Conservation (phyloP, 92 coral and sea anemone species). For the Galaxea fascicularis region DNA sequence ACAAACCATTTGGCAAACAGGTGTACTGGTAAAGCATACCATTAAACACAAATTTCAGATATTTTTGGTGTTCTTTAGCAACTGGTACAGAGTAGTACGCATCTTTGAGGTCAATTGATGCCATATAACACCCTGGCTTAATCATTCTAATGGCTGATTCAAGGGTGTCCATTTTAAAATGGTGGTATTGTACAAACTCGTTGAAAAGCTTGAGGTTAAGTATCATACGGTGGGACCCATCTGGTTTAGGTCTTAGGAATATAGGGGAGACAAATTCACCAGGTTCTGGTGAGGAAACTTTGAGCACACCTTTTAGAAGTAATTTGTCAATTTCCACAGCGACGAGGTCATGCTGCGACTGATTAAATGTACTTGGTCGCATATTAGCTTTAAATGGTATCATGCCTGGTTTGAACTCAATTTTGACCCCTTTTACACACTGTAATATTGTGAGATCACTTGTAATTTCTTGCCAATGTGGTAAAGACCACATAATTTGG, state of each 20-base stretch:
- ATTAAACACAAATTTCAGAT: too few relatives aligned
- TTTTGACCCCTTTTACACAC: conserved; percentile 22
- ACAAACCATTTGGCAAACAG: conserved; percentile 19
- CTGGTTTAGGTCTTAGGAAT: conserved; percentile 43
- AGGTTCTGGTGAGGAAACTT: conserved; percentile 15
- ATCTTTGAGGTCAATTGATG: too few relatives aligned
- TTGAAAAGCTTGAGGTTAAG: conserved; percentile 48
- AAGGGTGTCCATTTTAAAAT: too few relatives aligned
- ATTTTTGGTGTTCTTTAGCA: too few relatives aligned
- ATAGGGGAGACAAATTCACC: conserved; percentile 47
- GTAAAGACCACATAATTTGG: conserved; percentile 35
- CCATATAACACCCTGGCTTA: too few relatives aligned
- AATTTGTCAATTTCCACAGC: conserved; percentile 38
- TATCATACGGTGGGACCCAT: conserved; percentile 40
- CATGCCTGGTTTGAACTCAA: conserved; percentile 15
- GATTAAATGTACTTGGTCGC: conserved; percentile 54
- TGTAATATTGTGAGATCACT: conserved; percentile 10
- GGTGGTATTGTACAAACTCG: too few relatives aligned
- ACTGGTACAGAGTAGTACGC: too few relatives aligned
- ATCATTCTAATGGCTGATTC: too few relatives aligned
- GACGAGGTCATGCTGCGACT: conserved; percentile 33
- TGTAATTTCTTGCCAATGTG: conserved; percentile 43
- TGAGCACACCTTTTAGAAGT: conserved; percentile 12
- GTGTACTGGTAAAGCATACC: too few relatives aligned
- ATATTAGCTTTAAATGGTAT: not conserved